Evolutionary conservation across 1,140 invertebrate species (phyloP).

Genomic region (Chironomus striatipennis): DNA sequence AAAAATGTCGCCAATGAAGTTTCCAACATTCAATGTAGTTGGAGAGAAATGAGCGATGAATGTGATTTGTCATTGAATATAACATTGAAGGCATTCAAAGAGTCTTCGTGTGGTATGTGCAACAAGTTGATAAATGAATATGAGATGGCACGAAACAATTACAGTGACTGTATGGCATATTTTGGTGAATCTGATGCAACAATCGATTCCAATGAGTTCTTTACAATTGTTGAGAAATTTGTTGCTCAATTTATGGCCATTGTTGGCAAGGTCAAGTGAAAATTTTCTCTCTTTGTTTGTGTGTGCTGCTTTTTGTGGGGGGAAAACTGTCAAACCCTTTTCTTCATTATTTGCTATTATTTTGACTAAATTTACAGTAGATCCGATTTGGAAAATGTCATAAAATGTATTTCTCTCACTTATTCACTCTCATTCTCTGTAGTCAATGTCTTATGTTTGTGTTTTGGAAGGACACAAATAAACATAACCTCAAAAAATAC

Average conservation of each 20-base stretch:
- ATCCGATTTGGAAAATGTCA: not conserved
- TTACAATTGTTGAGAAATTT: constrained; percentile 11
- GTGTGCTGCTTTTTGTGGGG: too few species aligned
- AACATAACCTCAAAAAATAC: not conserved
- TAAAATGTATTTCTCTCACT: too few species aligned
- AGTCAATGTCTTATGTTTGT: not conserved
- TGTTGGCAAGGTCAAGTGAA: constrained; percentile 3
- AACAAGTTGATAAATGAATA: constrained; percentile 19
- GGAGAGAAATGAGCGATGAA: not conserved
- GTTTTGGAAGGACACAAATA: not conserved
- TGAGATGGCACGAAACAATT: not conserved
- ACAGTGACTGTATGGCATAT: not conserved
- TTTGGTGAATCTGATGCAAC: not conserved
- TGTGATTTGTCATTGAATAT: not conserved
- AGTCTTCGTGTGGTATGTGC: not conserved
- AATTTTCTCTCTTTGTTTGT: too few species aligned
- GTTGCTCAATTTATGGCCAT: not conserved
- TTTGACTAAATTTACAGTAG: not conserved
- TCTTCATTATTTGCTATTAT: not conserved
- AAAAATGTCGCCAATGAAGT: constrained; percentile 19
- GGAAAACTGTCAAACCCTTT: constrained; percentile 23
- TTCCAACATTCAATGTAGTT: not conserved
- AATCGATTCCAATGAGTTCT: constrained; percentile 17
- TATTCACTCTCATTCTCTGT: too few species aligned
- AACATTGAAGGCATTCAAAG: not conserved